Conservation (phyloP, 2,888 invertebrate genomes). For the Chorisops tibialis region DNA sequence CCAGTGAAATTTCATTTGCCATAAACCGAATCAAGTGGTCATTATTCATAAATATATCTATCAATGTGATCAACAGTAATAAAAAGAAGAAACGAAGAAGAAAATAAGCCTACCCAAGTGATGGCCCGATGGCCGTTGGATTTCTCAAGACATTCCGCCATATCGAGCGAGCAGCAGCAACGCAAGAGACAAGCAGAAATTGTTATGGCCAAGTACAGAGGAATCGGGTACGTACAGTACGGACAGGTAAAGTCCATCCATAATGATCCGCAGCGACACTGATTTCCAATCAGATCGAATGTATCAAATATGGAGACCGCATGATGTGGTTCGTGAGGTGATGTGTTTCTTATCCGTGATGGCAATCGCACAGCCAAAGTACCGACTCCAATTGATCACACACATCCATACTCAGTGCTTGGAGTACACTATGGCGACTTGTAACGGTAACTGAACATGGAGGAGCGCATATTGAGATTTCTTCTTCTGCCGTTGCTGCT, state of each 20-base stretch:
- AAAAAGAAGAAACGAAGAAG: not conserved
- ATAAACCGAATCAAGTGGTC: not conserved
- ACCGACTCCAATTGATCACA: slow-evolving; percentile 13
- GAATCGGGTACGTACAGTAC: not conserved
- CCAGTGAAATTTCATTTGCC: slow-evolving; percentile 12
- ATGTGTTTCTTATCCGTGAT: slow-evolving; percentile 1
- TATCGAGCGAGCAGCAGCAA: not conserved
- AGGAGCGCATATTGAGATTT: slow-evolving; percentile 7
- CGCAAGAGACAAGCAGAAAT: not conserved
- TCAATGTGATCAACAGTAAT: slow-evolving; percentile 1
- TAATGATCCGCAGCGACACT: slow-evolving; percentile 13
- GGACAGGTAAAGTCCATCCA: slow-evolving; percentile 13
- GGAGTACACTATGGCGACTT: slow-evolving; percentile 5
- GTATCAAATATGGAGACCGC: slow-evolving; percentile 7
- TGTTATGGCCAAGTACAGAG: not conserved
- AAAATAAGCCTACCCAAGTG: not conserved
- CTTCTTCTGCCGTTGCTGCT: not conserved
- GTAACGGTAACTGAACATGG: slow-evolving; percentile 1
- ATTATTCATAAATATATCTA: not conserved
- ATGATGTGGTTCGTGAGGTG: not conserved
- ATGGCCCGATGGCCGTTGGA: not conserved
- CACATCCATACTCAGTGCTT: not conserved
- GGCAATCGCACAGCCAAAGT: not conserved
- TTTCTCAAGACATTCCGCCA: not conserved
- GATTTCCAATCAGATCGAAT: slow-evolving; percentile 30